Percentiles rank a stretch among this genome's conserved stretches.
phyloP scores from a whole-genome alignment of 1,140 invertebrate species.

The Camponotus vicinus region DNA sequence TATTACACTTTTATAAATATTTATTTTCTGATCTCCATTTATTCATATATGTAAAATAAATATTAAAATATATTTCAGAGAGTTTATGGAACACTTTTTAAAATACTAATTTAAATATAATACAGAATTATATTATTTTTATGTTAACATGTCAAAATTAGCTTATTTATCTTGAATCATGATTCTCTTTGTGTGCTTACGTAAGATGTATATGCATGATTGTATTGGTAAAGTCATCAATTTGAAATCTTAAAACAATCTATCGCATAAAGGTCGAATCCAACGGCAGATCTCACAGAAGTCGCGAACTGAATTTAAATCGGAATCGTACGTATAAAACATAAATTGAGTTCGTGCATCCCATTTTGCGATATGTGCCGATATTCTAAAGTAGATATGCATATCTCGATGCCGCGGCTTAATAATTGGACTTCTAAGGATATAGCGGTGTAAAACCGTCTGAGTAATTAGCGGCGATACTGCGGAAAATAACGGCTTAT shows the following conservation, averaged over 20 bases:
- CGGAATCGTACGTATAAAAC: not conserved
- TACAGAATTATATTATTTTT: too few species aligned
- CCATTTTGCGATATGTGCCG: not conserved
- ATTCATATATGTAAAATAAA: too few species aligned
- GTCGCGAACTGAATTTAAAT: slow-evolving; percentile 22
- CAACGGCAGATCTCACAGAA: slow-evolving; percentile 15
- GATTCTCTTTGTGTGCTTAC: too few species aligned
- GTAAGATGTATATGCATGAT: not conserved
- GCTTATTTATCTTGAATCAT: too few species aligned
- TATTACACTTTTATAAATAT: too few species aligned
- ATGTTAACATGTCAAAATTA: too few species aligned
- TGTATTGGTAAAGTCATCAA: not conserved
- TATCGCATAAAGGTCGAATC: not conserved
- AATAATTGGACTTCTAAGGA: slow-evolving; percentile 55
- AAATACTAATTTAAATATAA: too few species aligned
- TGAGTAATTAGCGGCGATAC: slow-evolving; percentile 57
- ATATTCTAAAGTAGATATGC: slow-evolving; percentile 2
- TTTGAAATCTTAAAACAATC: not conserved
- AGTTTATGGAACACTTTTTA: too few species aligned
- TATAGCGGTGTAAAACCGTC: slow-evolving; percentile 38
- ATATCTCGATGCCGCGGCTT: not conserved
- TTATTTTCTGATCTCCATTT: too few species aligned
- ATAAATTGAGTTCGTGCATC: slow-evolving; percentile 15
- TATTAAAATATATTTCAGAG: too few species aligned
- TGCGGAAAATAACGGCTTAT: slow-evolving; percentile 46